These are phyloP conservation scores for Propithecus deckenii DNA, from an alignment of 2,797 vertebrate species.

Conservation along the genomic window DNA sequence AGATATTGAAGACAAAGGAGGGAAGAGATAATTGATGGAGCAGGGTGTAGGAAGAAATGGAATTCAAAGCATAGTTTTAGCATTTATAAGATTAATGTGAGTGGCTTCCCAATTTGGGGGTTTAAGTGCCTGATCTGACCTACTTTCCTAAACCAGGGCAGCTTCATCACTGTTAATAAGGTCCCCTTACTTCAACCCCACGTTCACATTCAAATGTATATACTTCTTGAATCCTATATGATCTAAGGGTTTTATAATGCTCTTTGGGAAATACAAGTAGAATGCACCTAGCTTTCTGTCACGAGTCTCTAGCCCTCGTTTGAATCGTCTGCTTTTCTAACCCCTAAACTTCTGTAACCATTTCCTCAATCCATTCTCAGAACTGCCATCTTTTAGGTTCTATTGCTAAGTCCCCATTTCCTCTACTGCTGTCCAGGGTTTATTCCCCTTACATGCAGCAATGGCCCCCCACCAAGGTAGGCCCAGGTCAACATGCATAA, in stretches of 20 bases:
- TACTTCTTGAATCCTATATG: background rate
- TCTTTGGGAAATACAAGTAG: background rate
- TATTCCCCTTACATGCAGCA: conserved; percentile 86
- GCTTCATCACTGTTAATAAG: background rate
- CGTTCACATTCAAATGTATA: background rate
- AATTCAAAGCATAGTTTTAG: background rate
- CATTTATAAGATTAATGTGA: background rate
- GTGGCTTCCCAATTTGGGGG: background rate
- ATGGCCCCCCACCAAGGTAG: conserved; percentile 96
- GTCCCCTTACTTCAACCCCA: background rate
- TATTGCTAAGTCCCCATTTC: background rate
- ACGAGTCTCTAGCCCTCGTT: background rate
- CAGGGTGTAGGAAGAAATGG: background rate
- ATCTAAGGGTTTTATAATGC: background rate
- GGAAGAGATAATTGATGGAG: background rate
- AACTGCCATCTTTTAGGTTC: background rate
- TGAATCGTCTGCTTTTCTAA: conserved; percentile 20
- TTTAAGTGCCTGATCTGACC: background rate
- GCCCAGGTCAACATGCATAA: conserved; percentile 89
- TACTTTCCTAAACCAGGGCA: background rate
- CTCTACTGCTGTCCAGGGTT: background rate
- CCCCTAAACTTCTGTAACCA: background rate
- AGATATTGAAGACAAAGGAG: background rate
- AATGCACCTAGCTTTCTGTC: background rate
- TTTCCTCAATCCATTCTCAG: background rate